Base-by-base conservation (phyloP, 2,888 invertebrate species). In the Lasioglossum oenotherae region DNA sequence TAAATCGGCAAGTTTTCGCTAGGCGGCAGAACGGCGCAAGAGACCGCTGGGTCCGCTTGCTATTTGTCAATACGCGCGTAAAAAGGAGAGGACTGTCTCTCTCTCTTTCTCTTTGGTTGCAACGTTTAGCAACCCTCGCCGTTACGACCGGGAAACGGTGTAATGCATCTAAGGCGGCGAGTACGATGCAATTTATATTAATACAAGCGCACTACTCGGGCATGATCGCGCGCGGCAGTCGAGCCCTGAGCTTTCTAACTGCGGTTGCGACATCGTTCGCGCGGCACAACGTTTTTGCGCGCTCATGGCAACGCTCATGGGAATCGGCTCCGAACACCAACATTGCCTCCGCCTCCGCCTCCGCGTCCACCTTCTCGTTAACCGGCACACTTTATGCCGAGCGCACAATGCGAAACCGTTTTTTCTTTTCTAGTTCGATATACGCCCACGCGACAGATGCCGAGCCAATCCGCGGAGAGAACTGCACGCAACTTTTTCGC, bases 181-280 rank as follows among this genome's bases (percentile, higher is more conserved):
- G 27, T 64, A 67, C 31, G 67, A 67, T 67, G 67, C 67, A 67
- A 67, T 67, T 67, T 67, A 67, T 67, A 67, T 67, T 67, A 67
- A 67, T 67, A 67, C 64, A 67, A 67, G 64, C 60, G 60, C 27
- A 4, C 27, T 27, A 1, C 67, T 64, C 60, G 60, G 60, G 67
- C 38, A 69, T 38, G 19, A 53, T 44, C 74, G 44, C 23, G 69
- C 46, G 69, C 46, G 10, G 19, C 77, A 38, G 74, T 44, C 72
- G 74, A 69, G 81, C 44, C 82, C 80, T 67, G 76, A 88, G 90
- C 90, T 90, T 90, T 90, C 90, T 91, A 91, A 91, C 84, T 64
- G 78, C 79, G 74, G 81, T 91, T 91, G 88, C 91, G 81, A 91
- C 91, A 91, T 85, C 82, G 85, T 69, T 82, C 84, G 53, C 53